Evolutionary conservation across 2,888 invertebrate species (phyloP).

Genomic region (Cantharis rufa): DNA sequence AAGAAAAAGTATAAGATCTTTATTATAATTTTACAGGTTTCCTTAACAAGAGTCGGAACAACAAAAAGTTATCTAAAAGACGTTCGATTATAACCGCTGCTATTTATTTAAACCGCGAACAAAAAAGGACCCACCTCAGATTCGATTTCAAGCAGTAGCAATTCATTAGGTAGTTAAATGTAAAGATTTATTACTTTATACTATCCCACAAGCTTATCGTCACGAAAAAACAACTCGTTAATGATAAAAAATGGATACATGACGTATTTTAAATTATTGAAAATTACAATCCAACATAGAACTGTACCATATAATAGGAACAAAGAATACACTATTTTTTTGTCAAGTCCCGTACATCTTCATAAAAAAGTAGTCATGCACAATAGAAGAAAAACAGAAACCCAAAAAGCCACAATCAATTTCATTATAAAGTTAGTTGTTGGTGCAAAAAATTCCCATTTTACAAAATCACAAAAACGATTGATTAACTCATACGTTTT

Average conservation of each 20-base stretch:
- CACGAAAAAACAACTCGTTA: slow-evolving; percentile 25
- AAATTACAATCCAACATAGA: slow-evolving; percentile 2
- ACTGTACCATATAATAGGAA: background rate
- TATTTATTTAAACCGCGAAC: slow-evolving; percentile 42
- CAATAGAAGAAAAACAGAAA: background rate
- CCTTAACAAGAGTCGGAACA: slow-evolving; percentile 43
- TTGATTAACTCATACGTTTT: background rate
- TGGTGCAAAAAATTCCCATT: background rate
- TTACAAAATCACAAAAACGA: background rate
- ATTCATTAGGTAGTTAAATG: slow-evolving; percentile 45
- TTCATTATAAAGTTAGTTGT: background rate
- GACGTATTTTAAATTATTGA: slow-evolving; percentile 14
- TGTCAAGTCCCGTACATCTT: background rate
- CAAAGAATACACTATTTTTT: background rate
- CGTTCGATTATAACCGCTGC: slow-evolving; percentile 41
- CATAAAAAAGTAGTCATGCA: background rate
- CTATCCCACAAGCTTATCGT: slow-evolving; percentile 47
- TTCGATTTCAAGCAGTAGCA: slow-evolving; percentile 39
- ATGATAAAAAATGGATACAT: slow-evolving; percentile 18
- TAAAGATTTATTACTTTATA: slow-evolving; percentile 39
- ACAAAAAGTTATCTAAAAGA: slow-evolving; percentile 27
- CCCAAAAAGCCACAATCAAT: background rate
- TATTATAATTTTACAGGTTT: slow-evolving; percentile 50
- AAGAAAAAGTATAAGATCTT: slow-evolving; percentile 48
- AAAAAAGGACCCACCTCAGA: slow-evolving; percentile 48